phyloP scores from a whole-genome alignment of 2,113 vertebrate species.

The Vicugna pacos region DNA sequence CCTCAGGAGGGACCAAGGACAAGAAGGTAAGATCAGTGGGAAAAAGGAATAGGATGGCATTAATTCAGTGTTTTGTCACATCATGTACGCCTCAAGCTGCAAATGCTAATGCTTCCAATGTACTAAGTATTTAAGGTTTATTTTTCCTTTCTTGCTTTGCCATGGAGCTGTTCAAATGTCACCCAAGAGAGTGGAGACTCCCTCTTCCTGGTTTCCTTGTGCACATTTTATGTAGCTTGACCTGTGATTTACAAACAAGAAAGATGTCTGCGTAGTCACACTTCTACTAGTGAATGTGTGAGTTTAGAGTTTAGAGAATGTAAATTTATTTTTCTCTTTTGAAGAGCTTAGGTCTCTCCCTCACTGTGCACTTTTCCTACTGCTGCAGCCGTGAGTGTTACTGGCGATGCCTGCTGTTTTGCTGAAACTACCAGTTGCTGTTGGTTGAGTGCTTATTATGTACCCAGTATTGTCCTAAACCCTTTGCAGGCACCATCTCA shows the following conservation, averaged over 20 bases:
- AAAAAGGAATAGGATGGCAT: not conserved
- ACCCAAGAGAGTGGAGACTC: not conserved
- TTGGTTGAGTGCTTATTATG: not conserved
- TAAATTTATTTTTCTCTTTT: not conserved
- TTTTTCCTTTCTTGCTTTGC: not conserved
- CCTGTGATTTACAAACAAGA: conserved; percentile 34
- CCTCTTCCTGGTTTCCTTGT: conserved; percentile 7
- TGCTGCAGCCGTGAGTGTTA: not conserved
- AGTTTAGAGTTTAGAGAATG: not conserved
- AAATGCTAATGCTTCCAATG: not conserved
- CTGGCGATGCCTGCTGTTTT: not conserved
- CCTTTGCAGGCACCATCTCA: not conserved
- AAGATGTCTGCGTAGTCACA: not conserved
- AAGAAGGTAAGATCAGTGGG: not conserved
- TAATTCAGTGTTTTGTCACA: not conserved
- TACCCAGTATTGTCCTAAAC: not conserved
- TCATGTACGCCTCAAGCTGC: not conserved
- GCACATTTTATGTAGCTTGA: conserved; percentile 31
- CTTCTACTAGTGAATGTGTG: not conserved
- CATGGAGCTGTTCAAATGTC: not conserved
- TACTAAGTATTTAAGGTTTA: not conserved
- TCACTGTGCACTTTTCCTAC: not conserved
- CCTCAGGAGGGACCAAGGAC: not conserved
- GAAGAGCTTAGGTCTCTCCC: not conserved
- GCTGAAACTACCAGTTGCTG: not conserved